Percentiles rank a stretch among this genome's conserved stretches.
Conservation (phyloP, 2,797 vertebrate species). For the Graptemys geographica region DNA sequence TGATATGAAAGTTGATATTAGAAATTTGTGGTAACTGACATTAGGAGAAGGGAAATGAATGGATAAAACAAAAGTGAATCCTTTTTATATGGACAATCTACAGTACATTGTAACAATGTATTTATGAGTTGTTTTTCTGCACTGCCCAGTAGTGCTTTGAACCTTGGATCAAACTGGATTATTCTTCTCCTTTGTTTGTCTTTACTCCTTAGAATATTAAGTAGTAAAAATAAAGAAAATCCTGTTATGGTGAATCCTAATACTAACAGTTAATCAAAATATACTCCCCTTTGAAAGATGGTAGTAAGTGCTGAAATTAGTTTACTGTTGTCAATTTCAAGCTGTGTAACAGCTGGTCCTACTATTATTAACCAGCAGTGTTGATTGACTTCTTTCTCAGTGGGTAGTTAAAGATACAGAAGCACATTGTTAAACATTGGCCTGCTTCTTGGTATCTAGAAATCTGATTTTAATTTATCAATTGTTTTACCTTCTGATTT, state of each 20-base stretch:
- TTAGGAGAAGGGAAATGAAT: background rate
- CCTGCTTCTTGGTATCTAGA: background rate
- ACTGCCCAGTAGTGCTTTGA: background rate
- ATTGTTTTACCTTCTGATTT: background rate
- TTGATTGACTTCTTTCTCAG: background rate
- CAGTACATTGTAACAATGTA: background rate
- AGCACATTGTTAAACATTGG: background rate
- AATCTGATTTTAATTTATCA: background rate
- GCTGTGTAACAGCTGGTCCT: conserved; percentile 7
- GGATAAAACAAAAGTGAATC: background rate
- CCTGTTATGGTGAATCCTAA: background rate
- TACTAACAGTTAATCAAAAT: background rate
- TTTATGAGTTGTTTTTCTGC: background rate
- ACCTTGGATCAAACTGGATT: background rate
- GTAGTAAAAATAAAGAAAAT: background rate
- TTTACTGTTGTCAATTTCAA: background rate
- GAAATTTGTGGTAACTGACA: background rate
- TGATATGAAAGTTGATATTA: background rate
- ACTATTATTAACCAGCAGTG: conserved; percentile 12
- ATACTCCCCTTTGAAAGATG: background rate
- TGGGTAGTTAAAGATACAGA: background rate
- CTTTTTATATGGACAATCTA: background rate
- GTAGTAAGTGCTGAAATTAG: background rate
- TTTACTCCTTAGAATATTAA: background rate
- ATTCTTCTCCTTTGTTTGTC: background rate